Evolutionary conservation across 2,113 vertebrate genomes (phyloP).

Genomic region (Neopipo cinnamomea): DNA sequence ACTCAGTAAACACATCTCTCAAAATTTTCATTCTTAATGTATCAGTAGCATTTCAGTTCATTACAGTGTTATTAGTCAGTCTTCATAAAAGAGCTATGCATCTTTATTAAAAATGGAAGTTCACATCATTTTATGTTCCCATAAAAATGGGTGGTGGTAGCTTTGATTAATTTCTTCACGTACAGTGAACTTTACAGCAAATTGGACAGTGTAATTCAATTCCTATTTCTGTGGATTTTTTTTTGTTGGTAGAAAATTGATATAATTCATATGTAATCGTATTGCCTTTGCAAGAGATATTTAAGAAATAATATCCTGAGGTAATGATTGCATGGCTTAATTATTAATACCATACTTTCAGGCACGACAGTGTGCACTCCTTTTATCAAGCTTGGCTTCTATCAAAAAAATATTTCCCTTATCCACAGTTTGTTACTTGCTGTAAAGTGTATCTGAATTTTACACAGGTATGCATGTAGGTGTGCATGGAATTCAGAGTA

Average conservation of each 20-base stretch:
- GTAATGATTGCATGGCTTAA: constrained; percentile 80
- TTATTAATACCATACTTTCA: constrained; percentile 77
- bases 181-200: constrained; percentile 89
- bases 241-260: constrained; percentile 84
- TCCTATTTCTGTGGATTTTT: constrained; percentile 80
- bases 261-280: constrained; percentile 85
- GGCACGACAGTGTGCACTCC: constrained; percentile 22
- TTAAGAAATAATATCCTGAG: constrained; percentile 85
- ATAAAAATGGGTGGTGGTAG: constrained; percentile 89
- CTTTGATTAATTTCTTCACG: constrained; percentile 90
- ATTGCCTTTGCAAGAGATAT: constrained; percentile 84
- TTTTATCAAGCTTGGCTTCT: constrained; percentile 43
- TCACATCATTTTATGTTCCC: constrained; percentile 92
- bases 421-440: neutral
- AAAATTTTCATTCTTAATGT: constrained; percentile 68
- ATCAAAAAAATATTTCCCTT: constrained; percentile 51
- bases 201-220: constrained; percentile 87
- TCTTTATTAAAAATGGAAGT: constrained; percentile 95
- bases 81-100: constrained; percentile 91
- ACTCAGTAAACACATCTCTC: constrained; percentile 66
- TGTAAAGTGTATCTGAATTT: neutral
- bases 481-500: neutral
- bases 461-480: fast-evolving
- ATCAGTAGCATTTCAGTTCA: constrained; percentile 73
- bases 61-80: constrained; percentile 85